Conservation (phyloP, 2,113 vertebrate species). For the Rhagologus leucostigma region DNA sequence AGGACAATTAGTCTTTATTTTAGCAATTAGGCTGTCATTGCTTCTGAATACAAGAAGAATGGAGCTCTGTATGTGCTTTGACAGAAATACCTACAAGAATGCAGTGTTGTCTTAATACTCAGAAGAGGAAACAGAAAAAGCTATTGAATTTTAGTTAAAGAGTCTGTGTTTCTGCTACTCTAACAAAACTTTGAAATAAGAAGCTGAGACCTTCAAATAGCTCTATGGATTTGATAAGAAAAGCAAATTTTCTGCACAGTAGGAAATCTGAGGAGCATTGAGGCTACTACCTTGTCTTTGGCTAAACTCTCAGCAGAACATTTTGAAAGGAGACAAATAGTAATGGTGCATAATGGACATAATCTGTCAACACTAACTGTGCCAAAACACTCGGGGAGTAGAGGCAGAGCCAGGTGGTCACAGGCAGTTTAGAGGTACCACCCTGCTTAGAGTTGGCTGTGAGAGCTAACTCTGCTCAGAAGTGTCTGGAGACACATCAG, state of each 20-base stretch:
- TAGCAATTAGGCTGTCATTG: neutral
- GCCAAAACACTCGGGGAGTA: neutral
- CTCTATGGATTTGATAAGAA: neutral
- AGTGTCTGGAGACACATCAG: neutral
- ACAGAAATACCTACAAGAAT: neutral
- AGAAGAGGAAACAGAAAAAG: neutral
- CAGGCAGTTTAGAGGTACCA: accelerated
- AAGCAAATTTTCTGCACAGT: neutral
- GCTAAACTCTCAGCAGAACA: neutral
- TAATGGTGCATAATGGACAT: neutral
- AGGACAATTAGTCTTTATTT: neutral
- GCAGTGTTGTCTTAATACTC: neutral
- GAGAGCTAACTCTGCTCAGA: neutral
- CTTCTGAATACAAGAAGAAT: neutral
- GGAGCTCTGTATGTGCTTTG: neutral
- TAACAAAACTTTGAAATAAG: neutral
- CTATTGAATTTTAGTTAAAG: neutral
- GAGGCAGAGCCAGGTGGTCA: neutral
- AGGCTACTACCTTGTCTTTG: neutral
- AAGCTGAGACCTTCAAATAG: neutral
- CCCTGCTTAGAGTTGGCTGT: neutral
- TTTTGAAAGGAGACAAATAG: neutral
- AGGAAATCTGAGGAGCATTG: neutral
- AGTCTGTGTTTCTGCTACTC: neutral
- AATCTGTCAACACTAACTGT: neutral